Conservation (phyloP, 2,797 vertebrate species). For the Euphonia xanthogaster region DNA sequence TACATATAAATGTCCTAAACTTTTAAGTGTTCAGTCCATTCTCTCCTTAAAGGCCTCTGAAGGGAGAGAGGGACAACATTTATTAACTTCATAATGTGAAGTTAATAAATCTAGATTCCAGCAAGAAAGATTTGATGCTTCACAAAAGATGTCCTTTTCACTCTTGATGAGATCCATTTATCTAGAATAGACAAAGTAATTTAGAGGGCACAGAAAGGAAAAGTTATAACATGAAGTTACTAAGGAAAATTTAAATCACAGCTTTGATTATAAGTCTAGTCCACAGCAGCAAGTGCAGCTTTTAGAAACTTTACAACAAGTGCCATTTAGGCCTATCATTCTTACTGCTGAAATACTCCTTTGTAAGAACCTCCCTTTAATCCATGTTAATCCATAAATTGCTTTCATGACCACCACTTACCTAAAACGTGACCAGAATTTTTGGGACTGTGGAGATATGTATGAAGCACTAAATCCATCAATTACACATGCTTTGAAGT, state of each 20-base stretch:
- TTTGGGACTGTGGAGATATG: not conserved
- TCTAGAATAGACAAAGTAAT: conserved; percentile 33
- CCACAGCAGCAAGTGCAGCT: not conserved
- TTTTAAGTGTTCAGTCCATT: not conserved
- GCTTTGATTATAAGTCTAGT: not conserved
- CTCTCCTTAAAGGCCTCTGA: not conserved
- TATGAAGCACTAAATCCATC: not conserved
- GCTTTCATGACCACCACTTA: not conserved
- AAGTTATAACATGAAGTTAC: conserved; percentile 1
- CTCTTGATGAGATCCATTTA: conserved; percentile 20
- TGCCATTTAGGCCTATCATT: not conserved
- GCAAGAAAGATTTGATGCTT: conserved; percentile 17
- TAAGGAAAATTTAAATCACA: conserved; percentile 13
- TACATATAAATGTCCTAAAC: not conserved
- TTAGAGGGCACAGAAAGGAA: conserved; percentile 3
- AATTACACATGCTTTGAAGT: not conserved
- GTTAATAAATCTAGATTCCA: conserved; percentile 27
- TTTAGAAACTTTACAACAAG: not conserved
- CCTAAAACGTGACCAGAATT: not conserved
- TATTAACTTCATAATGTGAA: conserved; percentile 4
- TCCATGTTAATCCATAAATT: not conserved
- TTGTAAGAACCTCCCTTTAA: not conserved
- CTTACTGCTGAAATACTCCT: not conserved
- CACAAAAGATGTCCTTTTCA: conserved; percentile 11
- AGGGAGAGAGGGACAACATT: not conserved